A percentile compares a stretch with the other conserved stretches of the same genome.
phyloP scores from a whole-genome alignment of 2,888 invertebrate species.

The Amphipoea lucens region DNA sequence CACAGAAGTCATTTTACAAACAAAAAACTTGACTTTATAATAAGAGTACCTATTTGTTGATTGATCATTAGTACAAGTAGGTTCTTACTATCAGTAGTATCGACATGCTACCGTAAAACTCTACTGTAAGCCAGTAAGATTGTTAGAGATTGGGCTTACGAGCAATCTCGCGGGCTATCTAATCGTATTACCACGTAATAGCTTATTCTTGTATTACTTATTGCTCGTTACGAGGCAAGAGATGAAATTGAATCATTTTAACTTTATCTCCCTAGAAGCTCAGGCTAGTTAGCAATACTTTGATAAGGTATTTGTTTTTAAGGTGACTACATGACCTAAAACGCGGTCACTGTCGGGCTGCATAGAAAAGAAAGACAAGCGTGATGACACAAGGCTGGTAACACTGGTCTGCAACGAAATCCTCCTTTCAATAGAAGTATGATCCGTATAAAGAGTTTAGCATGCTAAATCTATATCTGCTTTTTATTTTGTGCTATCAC shows the following conservation, averaged over 20 bases:
- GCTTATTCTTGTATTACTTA: background rate
- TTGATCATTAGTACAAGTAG: background rate
- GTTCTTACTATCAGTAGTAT: background rate
- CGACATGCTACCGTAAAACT: background rate
- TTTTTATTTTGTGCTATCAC: too few species aligned
- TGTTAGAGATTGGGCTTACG: background rate
- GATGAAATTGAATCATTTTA: conserved; percentile 8
- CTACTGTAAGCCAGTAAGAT: background rate
- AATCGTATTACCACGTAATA: conserved; percentile 2
- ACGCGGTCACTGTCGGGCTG: too few species aligned
- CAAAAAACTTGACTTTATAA: too few species aligned
- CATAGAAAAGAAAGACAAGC: too few species aligned
- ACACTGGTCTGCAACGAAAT: too few species aligned
- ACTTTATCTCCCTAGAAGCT: background rate
- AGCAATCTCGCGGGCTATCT: conserved; percentile 3
- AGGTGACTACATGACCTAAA: too few species aligned
- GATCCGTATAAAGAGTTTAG: too few species aligned
- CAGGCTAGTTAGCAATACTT: background rate
- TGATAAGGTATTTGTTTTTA: background rate
- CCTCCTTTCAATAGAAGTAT: too few species aligned
- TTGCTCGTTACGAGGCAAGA: background rate
- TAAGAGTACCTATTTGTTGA: too few species aligned
- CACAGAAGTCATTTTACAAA: too few species aligned
- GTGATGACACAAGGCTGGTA: too few species aligned
- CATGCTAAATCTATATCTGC: too few species aligned